These are phyloP conservation scores for Eucidaris tribuloides DNA, from an alignment of 35 echinoderm and acorn worm species.

Conservation along the genomic window DNA sequence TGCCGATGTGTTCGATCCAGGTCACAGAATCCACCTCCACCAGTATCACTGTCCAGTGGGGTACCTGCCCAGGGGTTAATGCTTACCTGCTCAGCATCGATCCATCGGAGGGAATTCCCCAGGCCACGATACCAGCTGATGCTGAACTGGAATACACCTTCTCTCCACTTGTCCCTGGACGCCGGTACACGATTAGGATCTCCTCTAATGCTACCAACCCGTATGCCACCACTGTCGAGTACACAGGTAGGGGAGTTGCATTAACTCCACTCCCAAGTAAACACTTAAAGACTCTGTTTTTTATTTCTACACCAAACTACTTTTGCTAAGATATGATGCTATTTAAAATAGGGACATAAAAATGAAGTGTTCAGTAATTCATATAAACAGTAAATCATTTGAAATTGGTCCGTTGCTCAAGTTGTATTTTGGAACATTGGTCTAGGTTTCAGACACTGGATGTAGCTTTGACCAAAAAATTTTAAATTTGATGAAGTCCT, in stretches of 20 bases:
- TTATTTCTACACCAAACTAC: too few species aligned
- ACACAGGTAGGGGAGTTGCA: slow-evolving; percentile 44
- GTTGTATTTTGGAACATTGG: too few species aligned
- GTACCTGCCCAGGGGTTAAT: neutral
- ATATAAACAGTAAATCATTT: too few species aligned
- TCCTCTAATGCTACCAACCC: neutral
- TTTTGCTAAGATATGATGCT: too few species aligned
- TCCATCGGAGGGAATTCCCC: neutral
- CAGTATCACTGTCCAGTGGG: slow-evolving; percentile 44
- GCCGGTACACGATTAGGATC: slow-evolving; percentile 18
- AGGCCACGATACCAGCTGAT: neutral
- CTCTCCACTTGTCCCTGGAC: neutral
- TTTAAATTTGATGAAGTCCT: too few species aligned
- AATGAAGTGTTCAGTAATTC: too few species aligned
- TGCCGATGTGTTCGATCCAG: slow-evolving; percentile 19
- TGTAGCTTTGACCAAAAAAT: too few species aligned
- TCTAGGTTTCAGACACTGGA: too few species aligned
- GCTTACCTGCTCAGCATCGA: slow-evolving; percentile 21
- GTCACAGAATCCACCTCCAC: neutral
- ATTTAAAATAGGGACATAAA: too few species aligned
- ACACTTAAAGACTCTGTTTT: too few species aligned
- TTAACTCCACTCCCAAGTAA: too few species aligned
- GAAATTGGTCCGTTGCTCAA: too few species aligned
- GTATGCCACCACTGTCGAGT: slow-evolving; percentile 5
- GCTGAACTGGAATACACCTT: neutral